These are phyloP conservation scores for Camelus dromedarius DNA, from an alignment of 2,113 vertebrate genomes.

Conservation along the genomic window DNA sequence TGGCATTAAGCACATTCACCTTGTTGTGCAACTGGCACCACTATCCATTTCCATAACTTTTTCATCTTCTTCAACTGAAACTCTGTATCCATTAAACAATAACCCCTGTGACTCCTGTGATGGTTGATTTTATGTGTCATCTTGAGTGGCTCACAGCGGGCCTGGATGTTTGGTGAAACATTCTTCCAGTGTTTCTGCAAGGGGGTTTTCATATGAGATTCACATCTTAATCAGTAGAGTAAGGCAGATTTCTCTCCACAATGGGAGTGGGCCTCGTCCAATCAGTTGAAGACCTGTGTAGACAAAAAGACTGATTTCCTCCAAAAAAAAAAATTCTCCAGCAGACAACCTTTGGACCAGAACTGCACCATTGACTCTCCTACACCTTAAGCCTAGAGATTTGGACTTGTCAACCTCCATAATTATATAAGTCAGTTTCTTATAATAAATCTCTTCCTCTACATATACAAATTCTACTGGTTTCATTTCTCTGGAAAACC, in stretches of 20 bases:
- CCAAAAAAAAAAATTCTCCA: background rate
- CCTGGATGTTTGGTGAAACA: background rate
- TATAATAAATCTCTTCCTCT: background rate
- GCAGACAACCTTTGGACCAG: background rate
- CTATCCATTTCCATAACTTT: background rate
- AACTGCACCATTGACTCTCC: background rate
- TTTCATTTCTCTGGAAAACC: slow-evolving; percentile 1
- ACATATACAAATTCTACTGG: background rate
- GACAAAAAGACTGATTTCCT: background rate
- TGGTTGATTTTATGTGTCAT: background rate
- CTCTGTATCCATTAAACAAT: background rate
- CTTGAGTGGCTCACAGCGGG: background rate
- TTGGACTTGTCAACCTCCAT: background rate
- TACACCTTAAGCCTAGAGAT: background rate
- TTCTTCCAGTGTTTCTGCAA: background rate
- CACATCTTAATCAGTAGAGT: background rate
- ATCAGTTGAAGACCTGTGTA: background rate
- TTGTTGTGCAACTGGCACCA: background rate
- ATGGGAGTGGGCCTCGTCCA: background rate
- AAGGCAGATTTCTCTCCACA: background rate
- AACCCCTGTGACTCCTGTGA: background rate
- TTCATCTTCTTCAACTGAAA: background rate
- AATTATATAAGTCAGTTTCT: background rate
- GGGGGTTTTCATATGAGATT: background rate
- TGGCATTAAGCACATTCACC: background rate